phyloP scores from a whole-genome alignment of 2,113 vertebrate genomes.

The Actenoides hombroni region DNA sequence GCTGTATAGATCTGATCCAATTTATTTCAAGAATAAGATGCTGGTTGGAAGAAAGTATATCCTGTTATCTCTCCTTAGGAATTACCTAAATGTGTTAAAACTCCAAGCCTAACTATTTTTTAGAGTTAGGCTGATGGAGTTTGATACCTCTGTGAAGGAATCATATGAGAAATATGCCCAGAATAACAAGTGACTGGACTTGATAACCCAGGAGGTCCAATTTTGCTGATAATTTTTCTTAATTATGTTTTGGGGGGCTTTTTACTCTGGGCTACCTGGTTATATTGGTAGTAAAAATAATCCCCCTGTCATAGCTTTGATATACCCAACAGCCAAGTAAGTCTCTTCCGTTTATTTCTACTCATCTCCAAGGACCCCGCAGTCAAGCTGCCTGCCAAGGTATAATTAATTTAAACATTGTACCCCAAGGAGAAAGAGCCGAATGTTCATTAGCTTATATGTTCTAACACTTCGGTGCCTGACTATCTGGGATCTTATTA shows the following conservation, averaged over 20 bases:
- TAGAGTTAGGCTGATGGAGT: background rate
- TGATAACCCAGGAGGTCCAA: background rate
- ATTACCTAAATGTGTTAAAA: background rate
- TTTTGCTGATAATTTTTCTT: slow-evolving; percentile 11
- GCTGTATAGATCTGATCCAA: background rate
- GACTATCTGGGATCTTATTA: background rate
- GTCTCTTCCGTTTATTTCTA: slow-evolving; percentile 17
- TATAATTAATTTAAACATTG: slow-evolving; percentile 57
- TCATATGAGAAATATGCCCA: background rate
- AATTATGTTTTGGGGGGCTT: background rate
- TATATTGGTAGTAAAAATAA: background rate
- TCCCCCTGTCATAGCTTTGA: background rate
- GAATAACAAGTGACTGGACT: background rate
- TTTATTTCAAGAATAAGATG: background rate
- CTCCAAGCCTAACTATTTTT: background rate
- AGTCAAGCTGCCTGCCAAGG: slow-evolving; percentile 36
- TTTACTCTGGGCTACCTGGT: background rate
- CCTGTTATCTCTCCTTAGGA: background rate
- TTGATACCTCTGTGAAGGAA: background rate
- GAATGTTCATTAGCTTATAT: background rate
- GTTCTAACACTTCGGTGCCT: background rate
- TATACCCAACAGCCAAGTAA: slow-evolving; percentile 18
- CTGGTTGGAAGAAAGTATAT: background rate
- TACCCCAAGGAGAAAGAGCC: background rate
- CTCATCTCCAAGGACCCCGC: background rate